These are phyloP conservation scores for Menura novaehollandiae DNA, from an alignment of 2,113 vertebrate genomes.

Conservation along the genomic window DNA sequence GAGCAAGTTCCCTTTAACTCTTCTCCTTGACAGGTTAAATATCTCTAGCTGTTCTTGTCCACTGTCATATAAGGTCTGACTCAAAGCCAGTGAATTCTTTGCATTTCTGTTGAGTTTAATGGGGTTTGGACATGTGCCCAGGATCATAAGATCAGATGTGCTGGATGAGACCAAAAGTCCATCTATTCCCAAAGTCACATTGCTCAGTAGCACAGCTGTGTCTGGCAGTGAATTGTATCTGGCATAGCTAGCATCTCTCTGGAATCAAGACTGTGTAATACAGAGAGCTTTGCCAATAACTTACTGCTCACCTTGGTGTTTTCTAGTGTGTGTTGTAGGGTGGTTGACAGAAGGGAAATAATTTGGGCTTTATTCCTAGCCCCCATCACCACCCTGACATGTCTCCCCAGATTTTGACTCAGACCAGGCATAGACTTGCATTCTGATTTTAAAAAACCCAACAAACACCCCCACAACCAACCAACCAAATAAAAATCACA, in stretches of 20 bases:
- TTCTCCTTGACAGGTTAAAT: background rate
- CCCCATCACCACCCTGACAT: background rate
- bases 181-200: slow-evolving; percentile 11
- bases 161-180: background rate
- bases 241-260: background rate
- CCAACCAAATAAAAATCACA: background rate
- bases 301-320: background rate
- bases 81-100: slow-evolving; percentile 8
- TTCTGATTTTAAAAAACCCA: background rate
- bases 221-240: background rate
- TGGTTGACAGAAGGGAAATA: background rate
- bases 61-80: background rate
- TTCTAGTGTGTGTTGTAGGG: background rate
- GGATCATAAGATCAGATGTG: slow-evolving; percentile 31
- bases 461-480: background rate
- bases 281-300: background rate
- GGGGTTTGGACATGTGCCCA: background rate
- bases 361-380: background rate
- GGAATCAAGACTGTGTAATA: background rate
- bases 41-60: background rate
- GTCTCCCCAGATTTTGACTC: background rate
- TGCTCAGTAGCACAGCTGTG: background rate
- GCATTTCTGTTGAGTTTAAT: slow-evolving; percentile 33
- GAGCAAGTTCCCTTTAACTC: background rate
- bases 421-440: background rate